Conservation (phyloP, 2,888 invertebrate genomes). For the Clusia tigrina region DNA sequence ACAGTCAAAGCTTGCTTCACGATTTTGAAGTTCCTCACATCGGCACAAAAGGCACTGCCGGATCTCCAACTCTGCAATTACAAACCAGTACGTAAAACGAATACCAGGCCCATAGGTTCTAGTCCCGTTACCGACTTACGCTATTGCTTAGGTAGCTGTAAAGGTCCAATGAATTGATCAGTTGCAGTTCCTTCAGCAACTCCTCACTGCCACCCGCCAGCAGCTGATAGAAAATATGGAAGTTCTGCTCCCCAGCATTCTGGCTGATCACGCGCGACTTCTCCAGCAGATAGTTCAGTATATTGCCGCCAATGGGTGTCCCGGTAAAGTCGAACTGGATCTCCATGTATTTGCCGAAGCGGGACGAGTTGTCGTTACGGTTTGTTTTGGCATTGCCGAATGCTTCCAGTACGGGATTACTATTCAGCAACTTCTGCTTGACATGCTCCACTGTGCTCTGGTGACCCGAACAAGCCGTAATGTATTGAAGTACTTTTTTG, state of each 20-base stretch:
- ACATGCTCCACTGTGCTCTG: slow-evolving; percentile 80
- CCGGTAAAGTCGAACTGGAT: slow-evolving; percentile 83
- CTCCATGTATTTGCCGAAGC: slow-evolving; percentile 96
- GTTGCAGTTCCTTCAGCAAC: slow-evolving; percentile 71
- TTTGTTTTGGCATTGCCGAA: slow-evolving; percentile 93
- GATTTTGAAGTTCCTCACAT: slow-evolving; percentile 73
- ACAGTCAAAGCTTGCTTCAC: slow-evolving; percentile 79
- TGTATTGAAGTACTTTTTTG: slow-evolving; percentile 88
- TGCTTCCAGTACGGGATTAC: slow-evolving; percentile 87
- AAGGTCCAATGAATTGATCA: slow-evolving; percentile 73
- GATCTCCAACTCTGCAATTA: slow-evolving; percentile 65
- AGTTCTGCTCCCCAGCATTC: slow-evolving; percentile 84
- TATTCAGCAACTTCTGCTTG: slow-evolving; percentile 85
- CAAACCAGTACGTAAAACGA: no score
- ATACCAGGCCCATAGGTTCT: no score
- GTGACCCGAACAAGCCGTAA: slow-evolving; percentile 85
- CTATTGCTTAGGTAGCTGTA: slow-evolving; percentile 82
- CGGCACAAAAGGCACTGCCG: slow-evolving; percentile 66
- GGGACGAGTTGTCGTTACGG: slow-evolving; percentile 89
- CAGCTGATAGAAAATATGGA: slow-evolving; percentile 92
- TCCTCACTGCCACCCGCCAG: slow-evolving; percentile 77
- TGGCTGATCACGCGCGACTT: slow-evolving; percentile 90
- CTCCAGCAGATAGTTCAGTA: slow-evolving; percentile 88
- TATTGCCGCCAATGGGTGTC: slow-evolving; percentile 74
- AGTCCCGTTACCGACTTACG: no score